Percentiles rank a stretch among this genome's conserved stretches.
Evolutionary conservation across 2,888 invertebrate genomes (phyloP).

Genomic region (Plutella xylostella): DNA sequence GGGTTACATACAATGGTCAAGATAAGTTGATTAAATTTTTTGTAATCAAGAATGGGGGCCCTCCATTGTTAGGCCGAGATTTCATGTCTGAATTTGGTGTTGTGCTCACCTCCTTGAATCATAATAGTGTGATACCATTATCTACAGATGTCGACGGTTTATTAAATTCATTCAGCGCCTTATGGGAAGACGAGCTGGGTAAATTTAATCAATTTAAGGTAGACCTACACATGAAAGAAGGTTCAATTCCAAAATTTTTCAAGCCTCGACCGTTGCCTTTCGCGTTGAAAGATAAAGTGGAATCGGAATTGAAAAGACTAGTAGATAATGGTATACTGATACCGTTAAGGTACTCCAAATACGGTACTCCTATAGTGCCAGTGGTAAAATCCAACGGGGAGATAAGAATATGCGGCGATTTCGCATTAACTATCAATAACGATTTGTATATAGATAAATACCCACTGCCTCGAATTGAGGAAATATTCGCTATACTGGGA

Average conservation of each 20-base stretch:
- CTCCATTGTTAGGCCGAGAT: neutral
- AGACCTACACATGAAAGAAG: neutral
- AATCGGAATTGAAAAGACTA: neutral
- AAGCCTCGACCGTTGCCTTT: neutral
- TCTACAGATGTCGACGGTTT: neutral
- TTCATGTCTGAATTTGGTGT: neutral
- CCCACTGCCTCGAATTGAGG: neutral
- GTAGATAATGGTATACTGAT: neutral
- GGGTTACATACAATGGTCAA: neutral
- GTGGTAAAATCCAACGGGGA: slow-evolving; percentile 12
- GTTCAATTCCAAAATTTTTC: neutral
- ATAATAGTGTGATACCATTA: no score
- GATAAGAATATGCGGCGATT: neutral
- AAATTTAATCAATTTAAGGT: neutral
- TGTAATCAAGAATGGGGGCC: neutral
- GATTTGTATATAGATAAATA: neutral
- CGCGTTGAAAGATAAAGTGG: neutral
- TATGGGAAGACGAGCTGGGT: neutral
- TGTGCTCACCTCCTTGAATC: neutral
- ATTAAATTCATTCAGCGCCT: neutral
- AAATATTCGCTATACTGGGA: neutral
- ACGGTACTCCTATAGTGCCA: slow-evolving; percentile 10
- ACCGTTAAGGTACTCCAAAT: neutral
- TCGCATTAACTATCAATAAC: neutral
- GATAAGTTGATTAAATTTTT: neutral